These are phyloP conservation scores for Salvelinus sp. DNA, from an alignment of 2,113 vertebrate species.

Conservation along the genomic window DNA sequence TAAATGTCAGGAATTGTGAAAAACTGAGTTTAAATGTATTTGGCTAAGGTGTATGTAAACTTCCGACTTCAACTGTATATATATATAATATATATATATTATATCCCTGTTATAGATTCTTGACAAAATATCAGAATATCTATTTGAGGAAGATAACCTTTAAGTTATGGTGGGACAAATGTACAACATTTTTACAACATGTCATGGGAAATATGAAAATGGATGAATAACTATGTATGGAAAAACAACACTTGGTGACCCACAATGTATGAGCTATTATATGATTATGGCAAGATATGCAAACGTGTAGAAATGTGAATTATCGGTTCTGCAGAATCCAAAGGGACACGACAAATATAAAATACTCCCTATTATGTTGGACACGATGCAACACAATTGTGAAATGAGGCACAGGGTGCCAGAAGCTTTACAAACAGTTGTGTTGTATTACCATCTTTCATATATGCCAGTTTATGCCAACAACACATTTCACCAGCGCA, in stretches of 20 bases:
- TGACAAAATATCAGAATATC: slow-evolving; percentile 1
- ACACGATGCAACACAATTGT: not conserved
- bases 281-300: not conserved
- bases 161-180: not conserved
- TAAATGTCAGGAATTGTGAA: too few relatives aligned
- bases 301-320: not conserved
- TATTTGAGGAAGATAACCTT: slow-evolving; percentile 9
- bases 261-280: not conserved
- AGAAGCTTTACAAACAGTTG: too few relatives aligned
- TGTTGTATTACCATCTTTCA: not conserved
- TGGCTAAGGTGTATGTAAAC: too few relatives aligned
- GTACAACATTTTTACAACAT: not conserved
- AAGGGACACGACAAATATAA: not conserved
- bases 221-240: not conserved
- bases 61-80: too few relatives aligned
- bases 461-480: not conserved
- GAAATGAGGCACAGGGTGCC: too few relatives aligned
- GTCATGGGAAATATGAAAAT: not conserved
- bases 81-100: slow-evolving; percentile 22
- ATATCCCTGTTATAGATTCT: slow-evolving; percentile 6
- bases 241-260: slow-evolving; percentile 1
- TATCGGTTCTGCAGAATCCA: not conserved
- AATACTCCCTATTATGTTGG: not conserved
- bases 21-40: too few relatives aligned
- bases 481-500: slow-evolving; percentile 9